Percentiles rank a stretch among this genome's conserved stretches.
These are phyloP conservation scores for Parochlus steinenii DNA, from an alignment of 2,888 invertebrate genomes.

Conservation along the genomic window DNA sequence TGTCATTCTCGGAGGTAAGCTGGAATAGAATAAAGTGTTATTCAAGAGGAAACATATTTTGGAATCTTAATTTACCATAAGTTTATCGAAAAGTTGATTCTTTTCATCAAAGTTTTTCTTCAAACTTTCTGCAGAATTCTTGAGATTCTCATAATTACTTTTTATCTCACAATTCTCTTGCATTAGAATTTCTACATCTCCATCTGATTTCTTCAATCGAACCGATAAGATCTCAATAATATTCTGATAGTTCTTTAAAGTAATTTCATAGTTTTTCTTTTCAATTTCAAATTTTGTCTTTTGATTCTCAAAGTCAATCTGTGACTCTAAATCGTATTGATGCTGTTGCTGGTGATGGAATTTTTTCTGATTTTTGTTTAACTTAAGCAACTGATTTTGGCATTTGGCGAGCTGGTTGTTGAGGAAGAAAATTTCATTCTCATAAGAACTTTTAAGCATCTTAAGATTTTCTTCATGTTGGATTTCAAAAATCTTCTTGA, in stretches of 20 bases:
- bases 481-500: slow-evolving; percentile 9
- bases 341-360: slow-evolving; percentile 5
- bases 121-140: slow-evolving; percentile 7
- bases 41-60: too few relatives aligned
- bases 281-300: slow-evolving; percentile 10
- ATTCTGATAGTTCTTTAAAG: slow-evolving; percentile 10
- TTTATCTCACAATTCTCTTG: slow-evolving; percentile 11
- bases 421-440: slow-evolving; percentile 12
- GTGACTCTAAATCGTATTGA: slow-evolving; percentile 10
- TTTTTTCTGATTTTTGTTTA: slow-evolving; percentile 7
- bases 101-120: slow-evolving; percentile 10
- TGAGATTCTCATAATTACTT: slow-evolving; percentile 8
- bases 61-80: too few relatives aligned
- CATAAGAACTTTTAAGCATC: slow-evolving; percentile 7
- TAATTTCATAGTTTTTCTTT: slow-evolving; percentile 9
- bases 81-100: slow-evolving; percentile 26
- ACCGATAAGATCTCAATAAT: slow-evolving; percentile 8
- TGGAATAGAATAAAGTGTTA: too few relatives aligned
- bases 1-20: slow-evolving; percentile 27
- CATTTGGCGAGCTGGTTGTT: slow-evolving; percentile 7
- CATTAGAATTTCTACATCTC: slow-evolving; percentile 28
- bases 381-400: slow-evolving; percentile 6
- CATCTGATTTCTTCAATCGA: slow-evolving; percentile 29
- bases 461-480: slow-evolving; percentile 10
- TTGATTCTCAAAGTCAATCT: slow-evolving; percentile 10